A percentile compares a stretch with the other conserved stretches of the same genome.
phyloP scores from a whole-genome alignment of 1,140 invertebrate species.

The Myzus persicae region DNA sequence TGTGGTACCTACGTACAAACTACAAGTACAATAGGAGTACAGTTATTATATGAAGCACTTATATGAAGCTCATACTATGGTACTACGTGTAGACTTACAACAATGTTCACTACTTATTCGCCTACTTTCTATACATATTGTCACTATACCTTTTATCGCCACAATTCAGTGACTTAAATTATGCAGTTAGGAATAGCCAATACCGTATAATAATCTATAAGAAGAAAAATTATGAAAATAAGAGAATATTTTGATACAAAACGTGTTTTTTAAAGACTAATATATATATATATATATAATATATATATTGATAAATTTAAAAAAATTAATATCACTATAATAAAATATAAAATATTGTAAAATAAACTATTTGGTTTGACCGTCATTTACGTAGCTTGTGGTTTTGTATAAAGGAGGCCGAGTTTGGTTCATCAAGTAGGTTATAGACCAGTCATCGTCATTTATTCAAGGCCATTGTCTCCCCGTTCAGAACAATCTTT shows the following conservation, averaged over 20 bases:
- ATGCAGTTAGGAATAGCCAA: neutral
- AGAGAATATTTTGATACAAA: neutral
- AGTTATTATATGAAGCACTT: slow-evolving; percentile 42
- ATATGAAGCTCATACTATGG: slow-evolving; percentile 26
- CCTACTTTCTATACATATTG: slow-evolving; percentile 42
- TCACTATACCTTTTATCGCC: neutral
- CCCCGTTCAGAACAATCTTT: neutral
- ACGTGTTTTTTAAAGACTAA: neutral
- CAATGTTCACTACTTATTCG: neutral
- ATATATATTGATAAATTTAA: neutral
- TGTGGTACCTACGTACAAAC: neutral
- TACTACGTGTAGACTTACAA: neutral
- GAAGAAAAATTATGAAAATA: slow-evolving; percentile 17
- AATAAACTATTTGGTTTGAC: neutral
- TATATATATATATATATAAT: too few relatives aligned
- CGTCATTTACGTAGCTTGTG: neutral
- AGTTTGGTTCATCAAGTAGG: slow-evolving; percentile 14
- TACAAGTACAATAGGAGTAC: slow-evolving; percentile 31
- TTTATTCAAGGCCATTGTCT: slow-evolving; percentile 26
- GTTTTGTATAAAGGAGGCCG: neutral
- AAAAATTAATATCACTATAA: neutral
- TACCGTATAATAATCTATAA: neutral
- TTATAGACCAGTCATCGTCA: slow-evolving; percentile 25
- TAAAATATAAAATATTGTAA: neutral
- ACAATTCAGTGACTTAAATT: neutral